A percentile compares a stretch with the other conserved stretches of the same genome.
These are phyloP conservation scores for Gymnobelideus leadbeateri DNA, from an alignment of 2,113 vertebrate species.

Conservation along the genomic window DNA sequence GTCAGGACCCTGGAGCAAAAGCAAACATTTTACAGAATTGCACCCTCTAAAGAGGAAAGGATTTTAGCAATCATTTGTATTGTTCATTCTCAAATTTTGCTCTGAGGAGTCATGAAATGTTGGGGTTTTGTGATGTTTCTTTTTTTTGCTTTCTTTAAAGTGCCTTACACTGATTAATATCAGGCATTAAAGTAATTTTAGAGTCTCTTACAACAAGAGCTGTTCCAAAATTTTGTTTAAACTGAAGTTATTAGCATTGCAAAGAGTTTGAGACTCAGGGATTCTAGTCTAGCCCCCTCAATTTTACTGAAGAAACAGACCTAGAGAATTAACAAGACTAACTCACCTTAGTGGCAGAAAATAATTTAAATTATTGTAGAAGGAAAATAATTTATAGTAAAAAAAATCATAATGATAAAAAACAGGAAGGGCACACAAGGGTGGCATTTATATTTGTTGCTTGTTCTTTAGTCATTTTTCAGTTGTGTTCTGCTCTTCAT, in stretches of 20 bases:
- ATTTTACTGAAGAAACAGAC: not conserved
- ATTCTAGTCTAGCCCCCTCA: not conserved
- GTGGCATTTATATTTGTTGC: not conserved
- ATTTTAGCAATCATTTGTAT: not conserved
- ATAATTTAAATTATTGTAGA: not conserved
- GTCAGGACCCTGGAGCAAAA: not conserved
- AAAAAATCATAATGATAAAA: not conserved
- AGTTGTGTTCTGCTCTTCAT: not conserved
- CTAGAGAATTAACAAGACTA: not conserved
- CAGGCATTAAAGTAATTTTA: constrained; percentile 1
- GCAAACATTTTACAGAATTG: not conserved
- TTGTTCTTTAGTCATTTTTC: not conserved
- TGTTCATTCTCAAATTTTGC: not conserved
- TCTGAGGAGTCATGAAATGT: not conserved
- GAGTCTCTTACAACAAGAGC: not conserved
- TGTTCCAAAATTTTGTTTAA: not conserved
- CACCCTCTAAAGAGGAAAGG: not conserved
- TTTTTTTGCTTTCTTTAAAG: not conserved
- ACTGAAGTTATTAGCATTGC: not conserved
- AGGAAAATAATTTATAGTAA: not conserved
- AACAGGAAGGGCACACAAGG: not conserved
- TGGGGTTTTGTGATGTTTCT: not conserved
- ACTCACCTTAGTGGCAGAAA: not conserved
- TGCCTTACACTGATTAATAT: not conserved
- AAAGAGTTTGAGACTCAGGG: not conserved